Evolutionary conservation across 2,113 vertebrate species (phyloP).

Genomic region (Zingel zingel): DNA sequence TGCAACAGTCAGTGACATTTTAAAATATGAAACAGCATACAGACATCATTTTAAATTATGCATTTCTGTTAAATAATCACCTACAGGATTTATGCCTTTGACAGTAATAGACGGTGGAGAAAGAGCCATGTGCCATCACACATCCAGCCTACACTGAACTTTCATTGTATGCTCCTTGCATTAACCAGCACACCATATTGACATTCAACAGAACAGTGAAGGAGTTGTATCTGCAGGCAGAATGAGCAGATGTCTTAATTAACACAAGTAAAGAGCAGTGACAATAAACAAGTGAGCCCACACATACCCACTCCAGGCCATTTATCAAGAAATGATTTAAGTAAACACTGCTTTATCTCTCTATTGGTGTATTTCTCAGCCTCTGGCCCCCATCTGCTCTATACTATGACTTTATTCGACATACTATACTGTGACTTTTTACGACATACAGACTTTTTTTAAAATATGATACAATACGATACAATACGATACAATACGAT

Average conservation of each 20-base stretch:
- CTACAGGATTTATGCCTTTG: conserved; percentile 1
- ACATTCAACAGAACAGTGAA: conserved; percentile 1
- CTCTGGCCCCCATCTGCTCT: neutral
- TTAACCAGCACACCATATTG: neutral
- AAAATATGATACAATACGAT: no score
- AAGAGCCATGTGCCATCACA: neutral
- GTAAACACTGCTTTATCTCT: conserved; percentile 14
- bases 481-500: no score
- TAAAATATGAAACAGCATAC: neutral
- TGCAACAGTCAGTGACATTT: neutral
- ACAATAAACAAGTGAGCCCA: conserved; percentile 28
- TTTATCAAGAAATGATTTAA: conserved; percentile 13
- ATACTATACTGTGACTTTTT: no score
- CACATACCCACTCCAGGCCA: conserved; percentile 22
- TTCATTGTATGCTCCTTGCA: neutral
- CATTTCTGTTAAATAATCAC: neutral
- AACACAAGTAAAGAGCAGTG: conserved; percentile 23
- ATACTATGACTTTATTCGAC: no score
- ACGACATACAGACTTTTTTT: no score
- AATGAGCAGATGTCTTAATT: conserved; percentile 26
- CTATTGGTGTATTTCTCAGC: neutral
- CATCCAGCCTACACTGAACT: neutral
- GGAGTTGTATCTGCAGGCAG: conserved; percentile 16
- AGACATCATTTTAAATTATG: neutral
- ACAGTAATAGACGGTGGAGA: neutral